Conservation (phyloP, 2,113 vertebrate species). For the Phyllopteryx taeniolatus region DNA sequence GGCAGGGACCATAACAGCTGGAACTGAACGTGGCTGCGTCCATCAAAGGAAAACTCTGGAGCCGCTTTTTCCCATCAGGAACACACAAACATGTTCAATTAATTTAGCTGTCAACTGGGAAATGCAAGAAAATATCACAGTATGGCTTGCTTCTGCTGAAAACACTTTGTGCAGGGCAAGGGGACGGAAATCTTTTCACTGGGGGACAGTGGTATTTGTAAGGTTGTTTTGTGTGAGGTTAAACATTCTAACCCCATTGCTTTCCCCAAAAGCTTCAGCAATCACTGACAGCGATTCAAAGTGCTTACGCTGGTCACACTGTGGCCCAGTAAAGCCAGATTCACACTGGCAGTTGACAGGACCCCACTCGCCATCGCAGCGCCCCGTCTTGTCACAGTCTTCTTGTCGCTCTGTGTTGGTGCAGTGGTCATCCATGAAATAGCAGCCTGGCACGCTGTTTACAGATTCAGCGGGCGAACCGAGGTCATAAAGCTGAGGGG, state of each 20-base stretch:
- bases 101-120: conserved; percentile 44
- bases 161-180: conserved; percentile 24
- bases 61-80: conserved; percentile 68
- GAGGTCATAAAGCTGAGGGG: conserved; percentile 78
- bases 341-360: conserved; percentile 78
- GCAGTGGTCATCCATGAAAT: conserved; percentile 76
- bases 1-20: conserved; percentile 73
- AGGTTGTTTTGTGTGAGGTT: conserved; percentile 16
- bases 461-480: conserved; percentile 78
- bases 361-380: conserved; percentile 75
- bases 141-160: conserved; percentile 8
- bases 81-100: conserved; percentile 50
- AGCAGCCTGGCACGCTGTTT: conserved; percentile 75
- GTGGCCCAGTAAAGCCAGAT: conserved; percentile 74
- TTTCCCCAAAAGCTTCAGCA: conserved; percentile 9
- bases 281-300: conserved; percentile 1
- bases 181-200: conserved; percentile 36
- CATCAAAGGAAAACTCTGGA: conserved; percentile 79
- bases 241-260: conserved; percentile 7
- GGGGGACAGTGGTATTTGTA: conserved; percentile 14
- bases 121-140: conserved; percentile 20
- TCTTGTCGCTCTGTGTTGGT: conserved; percentile 57
- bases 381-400: conserved; percentile 73
- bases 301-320: conserved; percentile 78
- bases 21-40: conserved; percentile 79